These are phyloP conservation scores for Hermaeophaga mercurialis DNA, from an alignment of 2,888 invertebrate genomes.

Conservation along the genomic window DNA sequence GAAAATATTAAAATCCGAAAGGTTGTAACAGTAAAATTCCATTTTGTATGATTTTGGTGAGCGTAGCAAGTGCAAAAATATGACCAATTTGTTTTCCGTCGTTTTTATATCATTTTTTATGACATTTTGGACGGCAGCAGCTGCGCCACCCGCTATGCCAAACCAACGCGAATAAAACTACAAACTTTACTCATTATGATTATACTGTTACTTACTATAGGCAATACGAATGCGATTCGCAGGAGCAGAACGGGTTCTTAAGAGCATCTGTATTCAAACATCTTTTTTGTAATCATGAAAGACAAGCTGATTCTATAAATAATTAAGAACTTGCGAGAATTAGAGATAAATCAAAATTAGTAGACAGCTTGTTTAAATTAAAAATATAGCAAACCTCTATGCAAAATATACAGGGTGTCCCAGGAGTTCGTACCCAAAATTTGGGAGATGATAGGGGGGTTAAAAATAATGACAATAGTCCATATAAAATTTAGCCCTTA, in stretches of 20 bases:
- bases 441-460: no score
- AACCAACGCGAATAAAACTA: constrained; percentile 7
- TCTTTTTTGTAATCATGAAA: no score
- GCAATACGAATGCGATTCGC: neutral
- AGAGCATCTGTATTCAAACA: neutral
- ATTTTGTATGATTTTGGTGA: constrained; percentile 44
- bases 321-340: no score
- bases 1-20: neutral
- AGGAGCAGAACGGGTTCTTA: neutral
- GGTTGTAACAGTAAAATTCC: constrained; percentile 9
- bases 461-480: no score
- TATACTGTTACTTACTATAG: constrained; percentile 9
- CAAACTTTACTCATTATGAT: constrained; percentile 10
- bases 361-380: no score
- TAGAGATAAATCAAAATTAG: no score
- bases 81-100: constrained; percentile 45
- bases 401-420: no score
- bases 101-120: constrained; percentile 49
- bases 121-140: constrained; percentile 44
- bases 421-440: no score
- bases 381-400: no score
- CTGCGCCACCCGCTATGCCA: constrained; percentile 29
- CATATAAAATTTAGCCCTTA: no score
- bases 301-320: no score
- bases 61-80: constrained; percentile 35